Conservation (phyloP, 2,113 vertebrate species). For the Syngnathus typhle region DNA sequence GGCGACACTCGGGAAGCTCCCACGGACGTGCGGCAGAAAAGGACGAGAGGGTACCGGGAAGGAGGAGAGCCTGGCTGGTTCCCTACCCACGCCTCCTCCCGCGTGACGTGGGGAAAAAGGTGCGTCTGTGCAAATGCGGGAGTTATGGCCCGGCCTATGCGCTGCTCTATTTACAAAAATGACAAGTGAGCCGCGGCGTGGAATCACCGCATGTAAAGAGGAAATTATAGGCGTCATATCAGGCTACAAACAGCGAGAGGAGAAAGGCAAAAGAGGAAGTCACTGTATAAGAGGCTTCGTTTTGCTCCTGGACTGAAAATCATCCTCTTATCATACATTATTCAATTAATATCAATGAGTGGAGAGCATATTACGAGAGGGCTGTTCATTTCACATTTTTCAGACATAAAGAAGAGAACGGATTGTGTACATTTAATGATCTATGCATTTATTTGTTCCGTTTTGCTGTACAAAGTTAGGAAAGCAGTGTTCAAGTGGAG, state of each 20-base stretch:
- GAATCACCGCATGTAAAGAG: slow-evolving; percentile 12
- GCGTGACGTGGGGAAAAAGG: slow-evolving; percentile 38
- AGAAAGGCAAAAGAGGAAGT: slow-evolving; percentile 8
- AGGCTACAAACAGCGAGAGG: not conserved
- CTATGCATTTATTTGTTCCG: slow-evolving; percentile 1
- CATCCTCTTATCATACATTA: not conserved
- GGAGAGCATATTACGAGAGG: not conserved
- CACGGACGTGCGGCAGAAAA: not conserved
- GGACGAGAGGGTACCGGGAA: not conserved
- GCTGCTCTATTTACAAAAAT: slow-evolving; percentile 24
- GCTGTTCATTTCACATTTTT: not conserved
- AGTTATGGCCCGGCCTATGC: not conserved
- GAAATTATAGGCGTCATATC: slow-evolving; percentile 1
- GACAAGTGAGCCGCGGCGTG: slow-evolving; percentile 2
- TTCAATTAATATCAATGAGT: not conserved
- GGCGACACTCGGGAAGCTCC: not conserved
- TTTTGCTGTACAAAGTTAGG: slow-evolving; percentile 3
- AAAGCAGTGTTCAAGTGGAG: not conserved
- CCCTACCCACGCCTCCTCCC: slow-evolving; percentile 21
- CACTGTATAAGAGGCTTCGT: slow-evolving; percentile 16
- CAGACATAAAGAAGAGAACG: not conserved
- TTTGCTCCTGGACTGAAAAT: not conserved
- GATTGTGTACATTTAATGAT: not conserved
- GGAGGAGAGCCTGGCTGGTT: not conserved
- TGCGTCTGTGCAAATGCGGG: slow-evolving; percentile 55